Percentiles rank a stretch among this genome's conserved stretches.
Evolutionary conservation across 2,113 vertebrate species (phyloP).

Genomic region (Fukomys damarensis): DNA sequence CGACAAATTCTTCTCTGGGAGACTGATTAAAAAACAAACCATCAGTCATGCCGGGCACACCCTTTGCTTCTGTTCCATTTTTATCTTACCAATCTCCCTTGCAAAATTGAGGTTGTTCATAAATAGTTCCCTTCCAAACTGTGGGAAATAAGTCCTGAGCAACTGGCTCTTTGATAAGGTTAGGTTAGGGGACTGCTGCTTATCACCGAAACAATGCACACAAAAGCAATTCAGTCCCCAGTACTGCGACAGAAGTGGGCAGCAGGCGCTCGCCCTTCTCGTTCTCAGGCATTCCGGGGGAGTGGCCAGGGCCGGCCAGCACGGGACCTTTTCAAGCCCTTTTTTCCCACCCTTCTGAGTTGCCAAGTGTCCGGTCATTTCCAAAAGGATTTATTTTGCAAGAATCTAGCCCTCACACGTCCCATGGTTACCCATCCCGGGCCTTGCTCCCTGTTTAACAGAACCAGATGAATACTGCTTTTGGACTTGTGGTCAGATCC

Average conservation of each 20-base stretch:
- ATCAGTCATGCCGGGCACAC: conserved; percentile 38
- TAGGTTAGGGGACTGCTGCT: conserved; percentile 81
- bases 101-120: conserved; percentile 74
- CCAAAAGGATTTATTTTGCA: conserved; percentile 80
- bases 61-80: conserved; percentile 67
- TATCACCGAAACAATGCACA: conserved; percentile 83
- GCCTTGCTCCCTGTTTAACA: conserved; percentile 73
- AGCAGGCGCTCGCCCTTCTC: conserved; percentile 42
- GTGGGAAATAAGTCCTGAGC: conserved; percentile 85
- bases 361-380: conserved; percentile 71
- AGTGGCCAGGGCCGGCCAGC: conserved; percentile 52
- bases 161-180: conserved; percentile 79
- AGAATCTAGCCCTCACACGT: conserved; percentile 61
- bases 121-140: conserved; percentile 83
- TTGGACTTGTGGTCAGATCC: conserved; percentile 80
- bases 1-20: conserved; percentile 56
- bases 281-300: conserved; percentile 76
- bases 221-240: conserved; percentile 74
- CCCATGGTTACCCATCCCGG: conserved; percentile 82
- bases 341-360: conserved; percentile 72
- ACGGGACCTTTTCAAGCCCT: conserved; percentile 50
- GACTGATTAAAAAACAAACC: conserved; percentile 30
- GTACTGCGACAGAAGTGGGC: conserved; percentile 62
- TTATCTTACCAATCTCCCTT: conserved; percentile 73
- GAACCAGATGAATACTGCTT: conserved; percentile 81